Percentiles rank a stretch among this genome's conserved stretches.
phyloP scores from a whole-genome alignment of 2,797 vertebrate species.

The Sebastes iracundus region DNA sequence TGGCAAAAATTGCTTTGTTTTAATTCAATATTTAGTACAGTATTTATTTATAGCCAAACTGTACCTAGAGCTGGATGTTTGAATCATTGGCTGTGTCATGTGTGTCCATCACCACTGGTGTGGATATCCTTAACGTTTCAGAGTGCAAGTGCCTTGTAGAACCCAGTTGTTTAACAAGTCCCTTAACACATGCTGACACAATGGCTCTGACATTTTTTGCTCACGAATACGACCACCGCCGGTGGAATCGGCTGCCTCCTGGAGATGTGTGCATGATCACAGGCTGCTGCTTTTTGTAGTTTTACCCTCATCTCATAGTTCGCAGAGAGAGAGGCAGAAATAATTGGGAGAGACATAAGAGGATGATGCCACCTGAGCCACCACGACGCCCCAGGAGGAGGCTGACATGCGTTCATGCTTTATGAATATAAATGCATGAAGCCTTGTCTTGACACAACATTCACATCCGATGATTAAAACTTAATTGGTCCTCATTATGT shows the following conservation, averaged over 20 bases:
- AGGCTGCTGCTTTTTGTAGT: background rate
- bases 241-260: slow-evolving; percentile 7
- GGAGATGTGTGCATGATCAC: slow-evolving; percentile 16
- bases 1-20: background rate
- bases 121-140: slow-evolving; percentile 51
- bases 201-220: slow-evolving; percentile 13
- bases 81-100: slow-evolving; percentile 48
- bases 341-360: slow-evolving; percentile 41
- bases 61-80: slow-evolving; percentile 55
- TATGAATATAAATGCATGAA: slow-evolving; percentile 23
- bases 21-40: background rate
- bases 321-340: background rate
- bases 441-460: slow-evolving; percentile 29
- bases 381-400: background rate
- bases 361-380: slow-evolving; percentile 27
- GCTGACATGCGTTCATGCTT: background rate
- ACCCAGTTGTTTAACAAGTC: slow-evolving; percentile 10
- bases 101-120: slow-evolving; percentile 35
- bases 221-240: background rate
- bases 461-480: slow-evolving; percentile 13
- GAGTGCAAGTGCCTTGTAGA: background rate
- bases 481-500: background rate
- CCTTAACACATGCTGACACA: background rate
- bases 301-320: slow-evolving; percentile 18
- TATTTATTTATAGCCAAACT: background rate